A percentile compares a stretch with the other conserved stretches of the same genome.
Conservation (phyloP, 2,113 vertebrate species). For the Chauna torquata region DNA sequence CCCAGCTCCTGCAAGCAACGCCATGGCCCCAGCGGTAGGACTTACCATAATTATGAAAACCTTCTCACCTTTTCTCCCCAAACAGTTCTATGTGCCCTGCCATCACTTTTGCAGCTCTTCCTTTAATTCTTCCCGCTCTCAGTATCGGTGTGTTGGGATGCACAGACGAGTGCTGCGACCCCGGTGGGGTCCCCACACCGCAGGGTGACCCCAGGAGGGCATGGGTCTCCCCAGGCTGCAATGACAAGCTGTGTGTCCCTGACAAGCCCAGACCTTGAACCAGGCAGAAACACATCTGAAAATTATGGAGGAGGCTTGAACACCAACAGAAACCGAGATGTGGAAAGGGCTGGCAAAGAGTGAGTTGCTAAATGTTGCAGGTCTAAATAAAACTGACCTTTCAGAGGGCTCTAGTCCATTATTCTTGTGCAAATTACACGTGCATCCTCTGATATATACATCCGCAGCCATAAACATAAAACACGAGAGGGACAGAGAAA, state of each 20-base stretch:
- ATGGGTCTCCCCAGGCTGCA: rapidly evolving
- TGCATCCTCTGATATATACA: conserved; percentile 1
- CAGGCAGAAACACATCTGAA: neutral
- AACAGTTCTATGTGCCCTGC: neutral
- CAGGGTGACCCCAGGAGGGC: neutral
- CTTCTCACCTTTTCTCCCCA: neutral
- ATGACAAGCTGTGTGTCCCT: neutral
- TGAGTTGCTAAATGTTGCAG: conserved; percentile 20
- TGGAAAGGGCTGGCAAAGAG: neutral
- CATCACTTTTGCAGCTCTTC: neutral
- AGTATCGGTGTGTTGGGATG: neutral
- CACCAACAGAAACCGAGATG: neutral
- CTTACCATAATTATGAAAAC: neutral
- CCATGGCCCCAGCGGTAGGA: conserved; percentile 2
- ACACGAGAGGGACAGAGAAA: neutral
- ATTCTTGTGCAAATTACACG: neutral
- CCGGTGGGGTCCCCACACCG: neutral
- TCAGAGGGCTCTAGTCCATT: neutral
- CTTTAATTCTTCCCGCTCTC: neutral
- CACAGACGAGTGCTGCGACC: neutral
- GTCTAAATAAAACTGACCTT: neutral
- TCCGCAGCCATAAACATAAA: neutral
- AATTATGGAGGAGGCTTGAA: neutral
- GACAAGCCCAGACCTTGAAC: neutral
- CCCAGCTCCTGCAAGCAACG: neutral